Evolutionary conservation across 2,888 invertebrate species (phyloP).

Genomic region (Hirudinaria manillensis): DNA sequence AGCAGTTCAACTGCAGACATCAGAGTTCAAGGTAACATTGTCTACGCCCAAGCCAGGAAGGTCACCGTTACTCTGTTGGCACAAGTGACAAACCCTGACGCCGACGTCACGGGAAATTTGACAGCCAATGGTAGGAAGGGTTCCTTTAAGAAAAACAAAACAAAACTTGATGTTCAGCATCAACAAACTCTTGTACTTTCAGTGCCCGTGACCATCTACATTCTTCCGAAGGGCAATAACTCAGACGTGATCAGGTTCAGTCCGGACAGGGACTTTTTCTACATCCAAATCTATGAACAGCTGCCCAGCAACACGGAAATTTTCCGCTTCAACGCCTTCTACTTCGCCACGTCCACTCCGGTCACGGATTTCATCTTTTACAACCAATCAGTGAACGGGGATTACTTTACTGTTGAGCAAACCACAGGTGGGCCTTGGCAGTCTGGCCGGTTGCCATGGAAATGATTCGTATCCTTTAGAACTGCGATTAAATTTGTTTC

Average conservation of each 20-base stretch:
- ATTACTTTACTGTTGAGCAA: neutral
- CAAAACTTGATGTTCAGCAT: too few species aligned
- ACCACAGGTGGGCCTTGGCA: constrained; percentile 13
- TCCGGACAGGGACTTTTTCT: neutral
- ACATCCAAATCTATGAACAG: constrained; percentile 14
- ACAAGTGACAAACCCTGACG: neutral
- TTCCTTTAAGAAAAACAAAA: neutral
- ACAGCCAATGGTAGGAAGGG: constrained; percentile 9
- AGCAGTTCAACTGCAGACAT: neutral
- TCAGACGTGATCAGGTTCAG: constrained; percentile 10
- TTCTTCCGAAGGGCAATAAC: neutral
- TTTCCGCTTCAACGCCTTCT: constrained; percentile 15
- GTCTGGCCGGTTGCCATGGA: too few species aligned
- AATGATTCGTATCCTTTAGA: too few species aligned
- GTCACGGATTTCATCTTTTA: neutral
- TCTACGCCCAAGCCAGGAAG: neutral
- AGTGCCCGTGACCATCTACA: constrained; percentile 22
- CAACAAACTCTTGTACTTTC: neutral
- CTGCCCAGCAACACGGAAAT: constrained; percentile 1
- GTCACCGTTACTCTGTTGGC: constrained; percentile 3
- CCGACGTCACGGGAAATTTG: neutral
- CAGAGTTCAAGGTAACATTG: neutral
- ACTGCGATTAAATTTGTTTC: too few species aligned
- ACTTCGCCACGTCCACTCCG: neutral
- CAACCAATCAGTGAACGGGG: neutral